Evolutionary conservation across 1,140 invertebrate species (phyloP).

Genomic region (Protaetia brevitarsis): DNA sequence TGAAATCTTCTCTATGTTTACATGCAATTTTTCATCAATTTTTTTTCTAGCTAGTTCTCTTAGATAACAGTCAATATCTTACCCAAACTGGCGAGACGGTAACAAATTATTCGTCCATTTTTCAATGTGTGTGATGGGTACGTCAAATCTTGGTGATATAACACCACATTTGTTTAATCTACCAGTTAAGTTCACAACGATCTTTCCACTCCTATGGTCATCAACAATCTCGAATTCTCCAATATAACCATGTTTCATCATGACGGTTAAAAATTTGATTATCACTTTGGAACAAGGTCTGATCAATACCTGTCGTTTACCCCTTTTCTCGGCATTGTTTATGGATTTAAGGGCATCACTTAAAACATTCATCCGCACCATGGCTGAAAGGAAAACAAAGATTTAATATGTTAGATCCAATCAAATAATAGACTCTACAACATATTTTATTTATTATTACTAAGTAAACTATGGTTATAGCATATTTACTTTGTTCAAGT

Average conservation of each 20-base stretch:
- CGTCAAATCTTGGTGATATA: slow-evolving; percentile 93
- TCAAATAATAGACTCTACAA: no score
- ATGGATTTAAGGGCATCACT: slow-evolving; percentile 98
- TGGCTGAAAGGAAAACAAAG: slow-evolving; percentile 58
- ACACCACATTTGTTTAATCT: slow-evolving; percentile 97
- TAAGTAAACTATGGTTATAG: no score
- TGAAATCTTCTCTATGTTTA: no score
- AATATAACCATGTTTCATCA: slow-evolving; percentile 99
- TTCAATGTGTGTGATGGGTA: slow-evolving; percentile 93
- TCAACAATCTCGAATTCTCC: slow-evolving; percentile 99
- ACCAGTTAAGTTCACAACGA: slow-evolving; percentile 98
- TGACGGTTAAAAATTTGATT: slow-evolving; percentile 97
- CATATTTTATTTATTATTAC: no score
- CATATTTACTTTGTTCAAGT: no score
- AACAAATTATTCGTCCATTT: slow-evolving; percentile 97
- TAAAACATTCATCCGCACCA: slow-evolving; percentile 99
- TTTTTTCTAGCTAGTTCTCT: slow-evolving; percentile 8
- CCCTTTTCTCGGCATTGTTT: slow-evolving; percentile 98
- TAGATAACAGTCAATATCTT: slow-evolving; percentile 46
- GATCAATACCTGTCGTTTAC: slow-evolving; percentile 97
- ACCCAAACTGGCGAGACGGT: slow-evolving; percentile 99
- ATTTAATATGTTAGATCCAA: background rate
- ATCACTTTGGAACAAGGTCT: slow-evolving; percentile 99
- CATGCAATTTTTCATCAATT: no score
- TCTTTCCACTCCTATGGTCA: slow-evolving; percentile 98